Base-by-base conservation (phyloP, 2,888 invertebrate genomes). In the Scaptomyza flava region DNA sequence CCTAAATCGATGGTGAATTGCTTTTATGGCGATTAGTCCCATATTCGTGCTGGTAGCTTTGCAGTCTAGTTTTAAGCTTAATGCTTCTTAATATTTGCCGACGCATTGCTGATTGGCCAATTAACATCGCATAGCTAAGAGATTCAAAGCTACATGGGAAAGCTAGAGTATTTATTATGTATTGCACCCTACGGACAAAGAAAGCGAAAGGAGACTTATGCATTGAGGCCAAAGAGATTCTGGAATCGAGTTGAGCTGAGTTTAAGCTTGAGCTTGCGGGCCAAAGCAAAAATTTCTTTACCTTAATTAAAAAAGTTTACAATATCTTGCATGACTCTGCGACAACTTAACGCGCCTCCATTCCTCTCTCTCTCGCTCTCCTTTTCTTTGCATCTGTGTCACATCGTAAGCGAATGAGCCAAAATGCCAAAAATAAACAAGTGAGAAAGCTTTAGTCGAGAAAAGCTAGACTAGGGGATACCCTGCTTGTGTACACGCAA, bases 271-370 rank as follows among this genome's bases (percentile, higher is more conserved):
- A 60, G 46, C 60, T 72, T 36, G 63, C 33, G 59, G 46, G 68
- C 56, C 48, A 47, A 59, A 64, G 81, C 57, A 65, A 8, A 4
- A 17, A 81, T 84, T 82, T 84, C 82, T 58, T 80, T 72, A 81
- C 82, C 85, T 84, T 82, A 84, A 82, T 82, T 82, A 82, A 82
- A 82, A 82, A 82, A 82, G 79, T 82, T 82, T 81, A 70, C 68
- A 79, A 65, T 75, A 70, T 79, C 68, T 70, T 73, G 58, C 48
- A 56, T 58, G 68, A 64, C 72, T 68, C 54, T 70, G 77, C 81
- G 79, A 73, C 81, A 79, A 70, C 70, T 66, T 65, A 73, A 65
- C 74, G 56, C 60, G 63, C 54, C 76, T 38, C 12, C 51, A 43
- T 23, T 42, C 23, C 38, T 9, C 42, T 6, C 14, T 7, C 38